phyloP scores from a whole-genome alignment of 2,888 invertebrate species.

The Melieria crassipennis region DNA sequence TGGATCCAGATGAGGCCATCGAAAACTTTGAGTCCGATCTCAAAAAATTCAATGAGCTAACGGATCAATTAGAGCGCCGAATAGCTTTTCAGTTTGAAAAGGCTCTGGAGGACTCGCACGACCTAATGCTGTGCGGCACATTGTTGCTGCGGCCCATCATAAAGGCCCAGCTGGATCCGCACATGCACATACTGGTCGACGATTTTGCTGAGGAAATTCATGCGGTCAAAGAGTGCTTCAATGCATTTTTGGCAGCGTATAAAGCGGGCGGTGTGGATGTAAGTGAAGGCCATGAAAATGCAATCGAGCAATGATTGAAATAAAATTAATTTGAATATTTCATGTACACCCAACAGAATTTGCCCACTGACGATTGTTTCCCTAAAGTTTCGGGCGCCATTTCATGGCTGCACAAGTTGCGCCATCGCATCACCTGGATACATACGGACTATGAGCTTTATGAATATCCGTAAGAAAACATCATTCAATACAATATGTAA shows the following conservation, averaged over 20 bases:
- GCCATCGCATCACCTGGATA: constrained; percentile 70
- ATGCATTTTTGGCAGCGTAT: constrained; percentile 68
- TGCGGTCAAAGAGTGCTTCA: constrained; percentile 72
- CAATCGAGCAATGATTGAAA: background rate
- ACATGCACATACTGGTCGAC: constrained; percentile 73
- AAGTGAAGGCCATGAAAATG: constrained; percentile 14
- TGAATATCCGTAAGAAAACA: constrained; percentile 71
- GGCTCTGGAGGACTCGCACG: constrained; percentile 82
- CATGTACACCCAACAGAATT: constrained; percentile 57
- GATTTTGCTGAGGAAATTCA: constrained; percentile 75
- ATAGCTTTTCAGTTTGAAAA: constrained; percentile 83
- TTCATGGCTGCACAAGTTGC: constrained; percentile 77
- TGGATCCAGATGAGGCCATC: constrained; percentile 77
- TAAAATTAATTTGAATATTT: background rate
- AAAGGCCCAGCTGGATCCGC: constrained; percentile 74
- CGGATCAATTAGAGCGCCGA: constrained; percentile 79
- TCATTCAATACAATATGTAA: too few species aligned
- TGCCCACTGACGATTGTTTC: constrained; percentile 74
- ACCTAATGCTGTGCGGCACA: constrained; percentile 77
- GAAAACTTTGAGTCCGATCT: constrained; percentile 75
- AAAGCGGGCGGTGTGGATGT: constrained; percentile 45
- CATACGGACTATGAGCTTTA: constrained; percentile 72
- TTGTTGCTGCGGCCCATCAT: constrained; percentile 81
- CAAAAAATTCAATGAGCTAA: constrained; percentile 70
- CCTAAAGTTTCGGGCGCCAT: constrained; percentile 81